These are phyloP conservation scores for Sphaerodactylus townsendi DNA, from an alignment of 2,113 vertebrate genomes.

Conservation along the genomic window DNA sequence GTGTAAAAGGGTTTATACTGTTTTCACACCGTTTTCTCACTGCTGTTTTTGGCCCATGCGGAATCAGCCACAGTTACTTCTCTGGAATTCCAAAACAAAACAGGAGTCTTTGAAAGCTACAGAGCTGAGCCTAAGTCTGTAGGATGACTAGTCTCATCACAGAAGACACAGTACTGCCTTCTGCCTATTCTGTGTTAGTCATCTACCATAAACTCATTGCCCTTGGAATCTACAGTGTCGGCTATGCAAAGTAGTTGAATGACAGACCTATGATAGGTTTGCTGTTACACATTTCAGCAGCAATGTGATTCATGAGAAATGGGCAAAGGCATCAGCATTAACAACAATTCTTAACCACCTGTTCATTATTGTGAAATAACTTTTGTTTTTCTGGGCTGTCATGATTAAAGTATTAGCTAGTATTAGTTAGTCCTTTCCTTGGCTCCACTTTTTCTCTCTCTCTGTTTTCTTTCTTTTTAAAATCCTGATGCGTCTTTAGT, in stretches of 20 bases:
- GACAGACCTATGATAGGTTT: neutral
- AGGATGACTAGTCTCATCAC: neutral
- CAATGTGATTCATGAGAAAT: neutral
- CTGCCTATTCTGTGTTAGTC: neutral
- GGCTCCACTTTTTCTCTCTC: too few relatives aligned
- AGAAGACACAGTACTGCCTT: neutral
- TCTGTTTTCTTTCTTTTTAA: neutral
- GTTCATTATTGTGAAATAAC: neutral
- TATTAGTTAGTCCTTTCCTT: too few relatives aligned
- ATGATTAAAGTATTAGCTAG: too few relatives aligned
- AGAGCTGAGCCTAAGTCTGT: too few relatives aligned
- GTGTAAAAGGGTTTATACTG: too few relatives aligned
- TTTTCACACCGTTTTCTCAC: too few relatives aligned
- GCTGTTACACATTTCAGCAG: neutral
- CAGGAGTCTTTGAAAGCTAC: too few relatives aligned
- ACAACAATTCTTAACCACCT: neutral
- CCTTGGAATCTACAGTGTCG: neutral
- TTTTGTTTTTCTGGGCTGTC: neutral
- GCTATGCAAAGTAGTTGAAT: neutral
- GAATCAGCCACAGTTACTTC: too few relatives aligned
- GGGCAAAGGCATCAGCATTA: neutral
- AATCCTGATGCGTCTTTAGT: neutral
- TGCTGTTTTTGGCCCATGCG: too few relatives aligned
- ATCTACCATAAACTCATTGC: too few relatives aligned
- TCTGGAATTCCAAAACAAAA: too few relatives aligned